Conservation (phyloP, 2,797 vertebrate genomes). For the Schizothorax lantsangensis region DNA sequence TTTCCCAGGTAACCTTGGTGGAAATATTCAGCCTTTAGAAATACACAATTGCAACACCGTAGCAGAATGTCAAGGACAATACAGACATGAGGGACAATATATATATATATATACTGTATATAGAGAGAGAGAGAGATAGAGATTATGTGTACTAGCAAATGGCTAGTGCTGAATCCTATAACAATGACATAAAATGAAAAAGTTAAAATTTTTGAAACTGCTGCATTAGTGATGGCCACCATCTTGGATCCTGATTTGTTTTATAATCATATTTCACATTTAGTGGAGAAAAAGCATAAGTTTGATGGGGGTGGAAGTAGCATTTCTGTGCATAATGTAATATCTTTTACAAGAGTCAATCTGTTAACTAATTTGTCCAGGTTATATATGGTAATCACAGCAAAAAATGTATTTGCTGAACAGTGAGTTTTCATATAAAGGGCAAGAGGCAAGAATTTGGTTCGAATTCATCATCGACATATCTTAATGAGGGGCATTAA, state of each 20-base stretch:
- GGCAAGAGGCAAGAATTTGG: slow-evolving; percentile 21
- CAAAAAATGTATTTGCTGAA: slow-evolving; percentile 42
- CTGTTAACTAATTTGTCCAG: slow-evolving; percentile 16
- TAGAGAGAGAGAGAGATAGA: too few relatives aligned
- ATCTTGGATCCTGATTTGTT: neutral
- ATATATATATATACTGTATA: neutral
- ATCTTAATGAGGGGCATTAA: slow-evolving; percentile 53
- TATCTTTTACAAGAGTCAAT: slow-evolving; percentile 5
- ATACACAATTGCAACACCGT: neutral
- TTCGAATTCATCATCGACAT: slow-evolving; percentile 17
- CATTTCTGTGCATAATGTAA: neutral
- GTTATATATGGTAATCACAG: slow-evolving; percentile 17
- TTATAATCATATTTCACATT: neutral
- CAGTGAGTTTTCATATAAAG: slow-evolving; percentile 27
- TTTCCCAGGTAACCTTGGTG: slow-evolving; percentile 19
- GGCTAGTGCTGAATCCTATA: neutral
- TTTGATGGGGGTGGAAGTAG: neutral
- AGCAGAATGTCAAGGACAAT: slow-evolving; percentile 1
- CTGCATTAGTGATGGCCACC: neutral
- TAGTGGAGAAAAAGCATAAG: neutral
- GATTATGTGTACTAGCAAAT: neutral
- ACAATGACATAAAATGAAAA: neutral
- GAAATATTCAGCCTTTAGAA: slow-evolving; percentile 2
- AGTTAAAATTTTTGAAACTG: neutral
- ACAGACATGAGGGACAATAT: neutral